These are phyloP conservation scores for Lutjanus campechanus DNA, from an alignment of 2,797 vertebrate genomes.

Conservation along the genomic window DNA sequence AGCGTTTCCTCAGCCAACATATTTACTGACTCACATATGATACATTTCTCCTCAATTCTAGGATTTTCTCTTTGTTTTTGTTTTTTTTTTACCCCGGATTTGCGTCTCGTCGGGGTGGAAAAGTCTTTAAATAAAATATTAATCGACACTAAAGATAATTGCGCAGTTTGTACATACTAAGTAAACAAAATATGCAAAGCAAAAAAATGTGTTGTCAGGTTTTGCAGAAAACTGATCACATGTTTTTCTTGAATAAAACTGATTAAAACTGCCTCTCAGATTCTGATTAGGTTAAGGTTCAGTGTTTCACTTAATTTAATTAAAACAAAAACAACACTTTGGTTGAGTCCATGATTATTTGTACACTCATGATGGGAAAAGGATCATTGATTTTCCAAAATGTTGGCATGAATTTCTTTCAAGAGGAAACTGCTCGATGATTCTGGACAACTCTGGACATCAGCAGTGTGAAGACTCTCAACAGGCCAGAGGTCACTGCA, in stretches of 20 bases:
- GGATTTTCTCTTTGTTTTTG: not conserved
- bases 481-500: not conserved
- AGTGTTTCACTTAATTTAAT: not conserved
- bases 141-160: slow-evolving; percentile 1
- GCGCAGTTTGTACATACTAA: slow-evolving; percentile 1
- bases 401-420: not conserved
- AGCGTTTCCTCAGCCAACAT: slow-evolving; percentile 2
- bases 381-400: not conserved
- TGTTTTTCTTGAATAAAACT: not conserved
- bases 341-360: not conserved
- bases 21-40: slow-evolving; percentile 6
- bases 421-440: not conserved
- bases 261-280: no score
- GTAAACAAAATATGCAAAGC: not conserved
- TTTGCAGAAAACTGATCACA: not conserved
- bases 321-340: not conserved
- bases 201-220: not conserved
- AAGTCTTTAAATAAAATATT: slow-evolving; percentile 19
- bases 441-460: not conserved
- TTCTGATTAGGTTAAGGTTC: not conserved
- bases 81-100: not conserved
- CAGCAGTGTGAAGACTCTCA: not conserved
- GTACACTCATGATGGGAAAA: not conserved
- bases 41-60: not conserved
- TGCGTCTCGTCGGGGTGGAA: not conserved